These are phyloP conservation scores for Amphipyra berbera DNA, from an alignment of 2,888 invertebrate genomes.

Conservation along the genomic window DNA sequence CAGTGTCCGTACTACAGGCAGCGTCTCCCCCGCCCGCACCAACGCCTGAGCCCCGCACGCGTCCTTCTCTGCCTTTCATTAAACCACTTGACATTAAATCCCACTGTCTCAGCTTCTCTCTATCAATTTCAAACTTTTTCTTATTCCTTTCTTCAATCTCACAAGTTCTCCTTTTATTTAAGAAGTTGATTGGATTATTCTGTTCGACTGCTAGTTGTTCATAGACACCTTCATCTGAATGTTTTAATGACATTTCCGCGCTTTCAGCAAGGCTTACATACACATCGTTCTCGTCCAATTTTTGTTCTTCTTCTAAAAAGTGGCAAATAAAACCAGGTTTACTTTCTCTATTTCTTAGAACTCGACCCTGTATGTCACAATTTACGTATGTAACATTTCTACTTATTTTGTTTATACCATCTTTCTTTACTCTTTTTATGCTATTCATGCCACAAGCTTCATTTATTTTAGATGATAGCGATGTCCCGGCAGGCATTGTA, in stretches of 20 bases:
- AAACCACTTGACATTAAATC: conserved; percentile 96
- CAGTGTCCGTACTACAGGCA: conserved; percentile 82
- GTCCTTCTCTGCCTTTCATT: conserved; percentile 86
- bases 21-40: conserved; percentile 77
- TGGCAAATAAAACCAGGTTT: conserved; percentile 61
- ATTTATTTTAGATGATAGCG: conserved; percentile 67
- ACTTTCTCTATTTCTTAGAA: conserved; percentile 78
- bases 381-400: conserved; percentile 95
- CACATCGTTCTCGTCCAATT: conserved; percentile 86
- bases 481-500: conserved; percentile 70
- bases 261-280: conserved; percentile 87
- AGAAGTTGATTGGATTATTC: conserved; percentile 58
- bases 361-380: conserved; percentile 90
- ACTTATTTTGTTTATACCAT: conserved; percentile 84
- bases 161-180: conserved; percentile 45
- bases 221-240: conserved; percentile 89
- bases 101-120: conserved; percentile 96
- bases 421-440: conserved; percentile 83
- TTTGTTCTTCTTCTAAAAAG: conserved; percentile 72
- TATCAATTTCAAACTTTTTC: conserved; percentile 92
- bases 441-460: conserved; percentile 80
- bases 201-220: conserved; percentile 87
- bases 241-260: conserved; percentile 64
- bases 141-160: conserved; percentile 63
- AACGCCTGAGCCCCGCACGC: conserved; percentile 80